These are phyloP conservation scores for Cydia strobilella DNA, from an alignment of 1,140 invertebrate species.

Conservation along the genomic window DNA sequence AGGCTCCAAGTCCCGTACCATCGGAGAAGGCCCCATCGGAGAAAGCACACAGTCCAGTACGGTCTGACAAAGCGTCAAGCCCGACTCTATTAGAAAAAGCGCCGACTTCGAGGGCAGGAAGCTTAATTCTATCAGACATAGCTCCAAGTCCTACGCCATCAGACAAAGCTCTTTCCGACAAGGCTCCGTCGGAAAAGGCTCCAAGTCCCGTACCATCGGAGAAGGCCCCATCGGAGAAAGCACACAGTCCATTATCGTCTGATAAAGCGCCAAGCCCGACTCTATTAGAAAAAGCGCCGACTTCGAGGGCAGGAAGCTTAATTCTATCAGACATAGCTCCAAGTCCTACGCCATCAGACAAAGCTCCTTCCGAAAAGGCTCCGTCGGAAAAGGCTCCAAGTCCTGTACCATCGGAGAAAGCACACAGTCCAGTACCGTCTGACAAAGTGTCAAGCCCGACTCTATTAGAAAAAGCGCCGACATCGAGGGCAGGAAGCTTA, in stretches of 20 bases:
- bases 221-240: background rate
- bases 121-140: background rate
- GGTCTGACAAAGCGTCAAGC: background rate
- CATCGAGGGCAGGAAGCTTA: background rate
- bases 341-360: background rate
- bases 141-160: background rate
- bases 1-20: constrained; percentile 12
- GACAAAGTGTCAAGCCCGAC: background rate
- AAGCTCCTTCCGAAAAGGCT: constrained; percentile 11
- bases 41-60: background rate
- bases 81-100: background rate
- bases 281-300: background rate
- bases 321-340: background rate
- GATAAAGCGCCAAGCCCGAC: background rate
- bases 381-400: background rate
- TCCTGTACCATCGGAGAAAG: constrained; percentile 7
- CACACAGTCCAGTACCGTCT: background rate
- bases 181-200: constrained; percentile 31
- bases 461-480: background rate
- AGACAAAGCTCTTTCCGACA: constrained; percentile 34
- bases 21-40: constrained; percentile 28
- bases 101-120: background rate
- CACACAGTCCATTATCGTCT: constrained; percentile 22
- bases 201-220: background rate
- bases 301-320: constrained; percentile 6